Conservation (phyloP, 2,113 vertebrate genomes). For the Corvus hawaiiensis region DNA sequence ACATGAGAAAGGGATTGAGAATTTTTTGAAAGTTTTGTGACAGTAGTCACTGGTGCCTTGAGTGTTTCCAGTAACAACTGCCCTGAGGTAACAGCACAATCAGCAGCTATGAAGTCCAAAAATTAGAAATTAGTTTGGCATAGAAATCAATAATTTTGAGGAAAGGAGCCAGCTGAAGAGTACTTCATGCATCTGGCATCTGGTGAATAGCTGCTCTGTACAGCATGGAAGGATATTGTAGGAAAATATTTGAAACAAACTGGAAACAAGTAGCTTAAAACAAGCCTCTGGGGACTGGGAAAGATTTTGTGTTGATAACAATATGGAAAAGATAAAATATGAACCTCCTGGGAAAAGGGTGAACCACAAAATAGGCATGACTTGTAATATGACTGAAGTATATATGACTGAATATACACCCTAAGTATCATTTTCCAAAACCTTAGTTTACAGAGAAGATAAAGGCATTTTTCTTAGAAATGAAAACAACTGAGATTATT, state of each 20-base stretch:
- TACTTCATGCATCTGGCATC: background rate
- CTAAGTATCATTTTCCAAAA: background rate
- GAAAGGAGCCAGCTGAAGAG: background rate
- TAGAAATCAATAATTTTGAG: background rate
- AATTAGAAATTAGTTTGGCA: constrained; percentile 4
- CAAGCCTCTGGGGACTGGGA: background rate
- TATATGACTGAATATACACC: background rate
- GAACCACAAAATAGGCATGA: background rate
- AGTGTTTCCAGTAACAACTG: background rate
- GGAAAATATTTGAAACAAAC: constrained; percentile 29
- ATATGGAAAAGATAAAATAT: background rate
- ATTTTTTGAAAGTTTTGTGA: background rate
- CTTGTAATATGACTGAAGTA: background rate
- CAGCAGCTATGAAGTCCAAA: constrained; percentile 1
- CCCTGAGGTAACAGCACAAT: background rate
- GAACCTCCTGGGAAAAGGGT: background rate
- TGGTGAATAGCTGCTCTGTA: background rate
- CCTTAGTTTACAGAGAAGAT: background rate
- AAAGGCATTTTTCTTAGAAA: background rate
- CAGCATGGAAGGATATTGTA: background rate
- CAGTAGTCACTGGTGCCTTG: background rate
- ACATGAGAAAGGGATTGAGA: background rate
- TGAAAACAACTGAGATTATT: background rate
- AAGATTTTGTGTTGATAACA: constrained; percentile 12
- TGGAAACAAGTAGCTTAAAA: constrained; percentile 27